Evolutionary conservation across 2,888 invertebrate genomes (phyloP).

Genomic region (Neria commutata): DNA sequence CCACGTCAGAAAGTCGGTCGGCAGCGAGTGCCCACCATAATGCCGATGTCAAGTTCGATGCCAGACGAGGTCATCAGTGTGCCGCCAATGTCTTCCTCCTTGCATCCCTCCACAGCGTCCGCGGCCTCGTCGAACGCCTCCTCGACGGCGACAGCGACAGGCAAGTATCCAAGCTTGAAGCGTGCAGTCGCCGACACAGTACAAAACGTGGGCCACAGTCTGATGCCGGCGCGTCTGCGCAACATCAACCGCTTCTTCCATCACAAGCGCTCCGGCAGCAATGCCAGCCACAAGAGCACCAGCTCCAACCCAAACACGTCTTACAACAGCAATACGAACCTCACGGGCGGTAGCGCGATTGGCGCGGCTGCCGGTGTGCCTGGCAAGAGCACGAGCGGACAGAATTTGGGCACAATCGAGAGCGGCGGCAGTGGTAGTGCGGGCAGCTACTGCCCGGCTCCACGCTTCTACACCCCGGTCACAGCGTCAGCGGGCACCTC

Average conservation of each 20-base stretch:
- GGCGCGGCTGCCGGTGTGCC: slow-evolving; percentile 11
- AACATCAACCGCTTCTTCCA: slow-evolving; percentile 51
- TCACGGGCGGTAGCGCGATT: slow-evolving; percentile 32
- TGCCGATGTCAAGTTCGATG: slow-evolving; percentile 52
- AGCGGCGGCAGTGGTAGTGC: slow-evolving; percentile 53
- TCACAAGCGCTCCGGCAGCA: slow-evolving; percentile 53
- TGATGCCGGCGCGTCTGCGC: slow-evolving; percentile 43
- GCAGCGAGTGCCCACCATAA: slow-evolving; percentile 36
- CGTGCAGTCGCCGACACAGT: slow-evolving; percentile 49
- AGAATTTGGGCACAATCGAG: slow-evolving; percentile 43
- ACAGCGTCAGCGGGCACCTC: slow-evolving; percentile 29
- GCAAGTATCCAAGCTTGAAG: slow-evolving; percentile 45
- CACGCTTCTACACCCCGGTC: slow-evolving; percentile 45
- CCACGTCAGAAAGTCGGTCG: slow-evolving; percentile 33
- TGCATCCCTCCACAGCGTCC: slow-evolving; percentile 52
- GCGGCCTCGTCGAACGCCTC: slow-evolving; percentile 55
- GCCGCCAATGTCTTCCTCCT: slow-evolving; percentile 35
- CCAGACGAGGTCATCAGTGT: slow-evolving; percentile 47
- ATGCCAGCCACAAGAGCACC: slow-evolving; percentile 51
- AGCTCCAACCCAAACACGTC: slow-evolving; percentile 43
- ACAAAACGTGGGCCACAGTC: slow-evolving; percentile 39
- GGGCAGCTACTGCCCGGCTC: slow-evolving; percentile 47
- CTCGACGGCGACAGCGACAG: slow-evolving; percentile 35
- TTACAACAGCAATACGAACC: slow-evolving; percentile 49
- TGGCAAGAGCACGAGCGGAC: slow-evolving; percentile 33